phyloP scores from a whole-genome alignment of 1,140 invertebrate genomes.

The Micrasema longulum region DNA sequence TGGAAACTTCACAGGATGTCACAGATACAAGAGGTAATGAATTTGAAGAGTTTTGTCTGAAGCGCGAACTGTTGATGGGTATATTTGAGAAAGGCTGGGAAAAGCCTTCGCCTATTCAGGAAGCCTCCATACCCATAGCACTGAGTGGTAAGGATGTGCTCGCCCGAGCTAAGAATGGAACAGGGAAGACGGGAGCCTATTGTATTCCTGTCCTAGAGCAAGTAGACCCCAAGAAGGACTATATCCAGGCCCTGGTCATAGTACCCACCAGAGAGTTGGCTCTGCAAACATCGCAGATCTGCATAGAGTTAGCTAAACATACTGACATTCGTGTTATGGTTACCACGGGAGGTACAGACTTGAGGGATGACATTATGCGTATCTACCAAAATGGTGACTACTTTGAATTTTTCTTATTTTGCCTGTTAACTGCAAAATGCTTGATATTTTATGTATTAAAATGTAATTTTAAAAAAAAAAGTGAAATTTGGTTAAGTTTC shows the following conservation, averaged over 20 bases:
- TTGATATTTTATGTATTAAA: too few species aligned
- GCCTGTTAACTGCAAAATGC: too few species aligned
- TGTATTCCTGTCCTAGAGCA: constrained; percentile 97
- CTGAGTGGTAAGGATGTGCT: constrained; percentile 97
- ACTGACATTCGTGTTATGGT: constrained; percentile 98
- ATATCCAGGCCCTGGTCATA: constrained; percentile 97
- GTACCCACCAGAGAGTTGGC: constrained; percentile 99
- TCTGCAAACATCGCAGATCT: constrained; percentile 99
- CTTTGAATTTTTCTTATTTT: too few species aligned
- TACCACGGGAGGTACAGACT: constrained; percentile 97
- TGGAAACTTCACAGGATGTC: constrained; percentile 92
- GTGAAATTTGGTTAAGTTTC: too few species aligned
- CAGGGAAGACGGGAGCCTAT: constrained; percentile 99
- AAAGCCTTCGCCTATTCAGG: constrained; percentile 99
- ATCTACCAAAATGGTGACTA: constrained; percentile 98
- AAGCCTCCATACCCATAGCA: constrained; percentile 98
- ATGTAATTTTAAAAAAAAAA: too few species aligned
- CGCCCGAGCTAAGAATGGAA: constrained; percentile 99
- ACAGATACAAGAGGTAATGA: constrained; percentile 99
- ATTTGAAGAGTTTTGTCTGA: constrained; percentile 99
- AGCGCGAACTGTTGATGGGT: constrained; percentile 97
- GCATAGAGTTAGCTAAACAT: constrained; percentile 98
- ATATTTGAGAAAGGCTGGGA: constrained; percentile 99
- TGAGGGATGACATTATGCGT: constrained; percentile 99
- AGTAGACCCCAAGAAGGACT: constrained; percentile 90